phyloP scores from a whole-genome alignment of 2,888 invertebrate genomes.

The Volucella bombylans region DNA sequence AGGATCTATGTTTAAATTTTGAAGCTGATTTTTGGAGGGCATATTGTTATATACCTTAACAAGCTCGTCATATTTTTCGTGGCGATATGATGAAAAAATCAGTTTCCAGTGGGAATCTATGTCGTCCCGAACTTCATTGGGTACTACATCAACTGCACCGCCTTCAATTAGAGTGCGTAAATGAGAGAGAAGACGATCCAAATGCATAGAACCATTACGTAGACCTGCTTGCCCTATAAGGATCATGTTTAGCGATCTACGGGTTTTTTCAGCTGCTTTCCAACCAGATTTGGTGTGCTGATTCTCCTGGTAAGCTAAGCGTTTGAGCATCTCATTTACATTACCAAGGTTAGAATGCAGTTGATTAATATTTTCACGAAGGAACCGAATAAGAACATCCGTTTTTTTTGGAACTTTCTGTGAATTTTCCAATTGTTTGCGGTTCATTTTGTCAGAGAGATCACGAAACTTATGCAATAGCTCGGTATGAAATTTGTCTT shows the following conservation, averaged over 20 bases:
- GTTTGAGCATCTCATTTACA: constrained; percentile 82
- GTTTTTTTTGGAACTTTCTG: constrained; percentile 79
- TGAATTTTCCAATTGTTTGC: constrained; percentile 76
- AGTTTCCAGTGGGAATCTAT: constrained; percentile 84
- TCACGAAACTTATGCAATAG: constrained; percentile 82
- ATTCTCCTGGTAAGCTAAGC: constrained; percentile 82
- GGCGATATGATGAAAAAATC: constrained; percentile 83
- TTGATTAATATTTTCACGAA: constrained; percentile 79
- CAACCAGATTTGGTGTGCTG: constrained; percentile 82
- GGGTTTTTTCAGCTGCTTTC: constrained; percentile 82
- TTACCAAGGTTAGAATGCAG: constrained; percentile 83
- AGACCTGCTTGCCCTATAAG: constrained; percentile 85
- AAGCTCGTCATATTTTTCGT: constrained; percentile 79
- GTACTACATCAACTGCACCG: constrained; percentile 78
- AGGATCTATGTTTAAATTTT: constrained; percentile 77
- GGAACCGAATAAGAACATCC: constrained; percentile 79
- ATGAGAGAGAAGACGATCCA: constrained; percentile 82
- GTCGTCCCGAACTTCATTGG: constrained; percentile 82
- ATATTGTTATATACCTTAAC: constrained; percentile 77
- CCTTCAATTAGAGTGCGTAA: constrained; percentile 76
- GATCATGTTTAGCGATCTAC: constrained; percentile 84
- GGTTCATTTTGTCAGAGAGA: constrained; percentile 76
- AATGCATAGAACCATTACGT: constrained; percentile 83
- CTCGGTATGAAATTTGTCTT: constrained; percentile 84
- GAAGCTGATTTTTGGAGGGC: constrained; percentile 77